phyloP scores from a whole-genome alignment of 2,113 vertebrate species.

The Aythya baeri region DNA sequence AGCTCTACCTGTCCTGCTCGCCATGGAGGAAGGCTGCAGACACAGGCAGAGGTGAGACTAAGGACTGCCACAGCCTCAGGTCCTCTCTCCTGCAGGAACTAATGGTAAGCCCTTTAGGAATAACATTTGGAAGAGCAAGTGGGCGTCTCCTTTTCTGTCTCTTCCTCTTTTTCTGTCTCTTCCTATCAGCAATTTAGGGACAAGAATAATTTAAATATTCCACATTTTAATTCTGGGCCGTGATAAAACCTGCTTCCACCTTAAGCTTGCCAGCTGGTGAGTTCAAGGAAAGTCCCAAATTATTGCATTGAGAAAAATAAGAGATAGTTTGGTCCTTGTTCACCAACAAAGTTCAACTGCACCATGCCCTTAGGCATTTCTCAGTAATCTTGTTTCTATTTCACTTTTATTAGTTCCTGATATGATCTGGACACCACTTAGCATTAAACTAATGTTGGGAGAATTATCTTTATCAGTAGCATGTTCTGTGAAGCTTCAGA shows the following conservation, averaged over 20 bases:
- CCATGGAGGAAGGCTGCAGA: background rate
- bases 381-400: background rate
- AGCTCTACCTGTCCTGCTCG: accelerated
- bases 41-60: accelerated
- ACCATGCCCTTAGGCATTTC: accelerated
- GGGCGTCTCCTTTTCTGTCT: background rate
- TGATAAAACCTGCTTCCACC: background rate
- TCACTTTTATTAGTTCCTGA: background rate
- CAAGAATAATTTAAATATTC: background rate
- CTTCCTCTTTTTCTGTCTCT: background rate
- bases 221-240: background rate
- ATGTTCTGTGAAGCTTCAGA: background rate
- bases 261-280: background rate
- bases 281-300: background rate
- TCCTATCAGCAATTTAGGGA: background rate
- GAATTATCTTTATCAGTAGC: background rate
- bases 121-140: background rate
- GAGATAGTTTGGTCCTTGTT: background rate
- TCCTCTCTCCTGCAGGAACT: too few species aligned
- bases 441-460: background rate
- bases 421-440: background rate
- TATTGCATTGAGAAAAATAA: accelerated
- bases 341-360: background rate
- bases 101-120: background rate
- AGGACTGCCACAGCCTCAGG: accelerated